phyloP scores from a whole-genome alignment of 92 coral and sea anemone species.

The Desmophyllum pertusum region DNA sequence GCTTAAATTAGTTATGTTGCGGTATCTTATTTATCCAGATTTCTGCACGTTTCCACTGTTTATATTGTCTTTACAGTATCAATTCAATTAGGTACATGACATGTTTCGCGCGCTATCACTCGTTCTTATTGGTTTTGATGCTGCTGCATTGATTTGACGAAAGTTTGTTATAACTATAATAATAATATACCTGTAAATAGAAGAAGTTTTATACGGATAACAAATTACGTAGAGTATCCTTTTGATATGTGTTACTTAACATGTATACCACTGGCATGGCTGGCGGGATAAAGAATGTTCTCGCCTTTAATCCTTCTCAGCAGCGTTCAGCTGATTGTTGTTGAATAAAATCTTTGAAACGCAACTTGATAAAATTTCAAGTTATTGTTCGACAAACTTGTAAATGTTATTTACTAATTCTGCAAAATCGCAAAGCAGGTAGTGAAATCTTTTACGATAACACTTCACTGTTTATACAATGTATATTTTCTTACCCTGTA shows the following conservation, averaged over 20 bases:
- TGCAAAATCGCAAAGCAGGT: too few species aligned
- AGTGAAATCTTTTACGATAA: neutral
- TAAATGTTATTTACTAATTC: neutral
- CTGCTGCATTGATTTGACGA: neutral
- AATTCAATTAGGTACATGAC: neutral
- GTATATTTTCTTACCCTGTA: neutral
- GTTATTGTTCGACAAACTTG: neutral
- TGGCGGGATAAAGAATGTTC: neutral
- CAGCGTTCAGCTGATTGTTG: neutral
- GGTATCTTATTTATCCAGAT: neutral
- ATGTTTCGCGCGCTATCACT: neutral
- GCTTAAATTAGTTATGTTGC: neutral
- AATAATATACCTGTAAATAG: too few species aligned
- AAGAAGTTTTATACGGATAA: neutral
- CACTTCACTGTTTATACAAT: neutral
- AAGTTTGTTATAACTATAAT: neutral
- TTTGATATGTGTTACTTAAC: neutral
- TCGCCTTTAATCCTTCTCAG: neutral
- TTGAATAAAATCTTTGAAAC: neutral
- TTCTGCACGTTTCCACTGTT: neutral
- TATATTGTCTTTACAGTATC: neutral
- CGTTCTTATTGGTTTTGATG: neutral
- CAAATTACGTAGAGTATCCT: neutral
- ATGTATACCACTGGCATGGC: neutral
- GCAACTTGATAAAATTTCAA: neutral